These are phyloP conservation scores for Elaphurus davidianus DNA, from an alignment of 2,113 vertebrate genomes.

Conservation along the genomic window DNA sequence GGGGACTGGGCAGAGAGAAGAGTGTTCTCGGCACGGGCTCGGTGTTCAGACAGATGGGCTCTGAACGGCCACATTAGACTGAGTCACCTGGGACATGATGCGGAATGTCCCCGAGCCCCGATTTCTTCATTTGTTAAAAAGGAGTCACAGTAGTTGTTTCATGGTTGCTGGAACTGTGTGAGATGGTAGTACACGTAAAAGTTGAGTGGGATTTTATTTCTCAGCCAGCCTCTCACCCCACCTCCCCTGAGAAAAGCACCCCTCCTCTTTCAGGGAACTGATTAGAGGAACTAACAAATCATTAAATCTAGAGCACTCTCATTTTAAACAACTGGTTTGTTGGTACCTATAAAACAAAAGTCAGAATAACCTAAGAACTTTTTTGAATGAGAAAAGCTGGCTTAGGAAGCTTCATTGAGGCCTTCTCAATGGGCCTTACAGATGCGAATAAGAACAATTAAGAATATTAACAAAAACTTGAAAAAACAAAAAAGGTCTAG, in stretches of 20 bases:
- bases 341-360: neutral
- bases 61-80: neutral
- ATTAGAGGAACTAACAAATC: neutral
- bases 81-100: neutral
- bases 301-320: neutral
- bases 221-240: neutral
- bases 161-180: neutral
- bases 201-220: neutral
- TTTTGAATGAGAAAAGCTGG: neutral
- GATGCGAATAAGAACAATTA: neutral
- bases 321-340: neutral
- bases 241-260: neutral
- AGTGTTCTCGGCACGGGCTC: neutral
- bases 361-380: neutral
- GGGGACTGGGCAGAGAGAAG: neutral
- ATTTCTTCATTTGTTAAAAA: neutral
- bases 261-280: neutral
- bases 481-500: neutral
- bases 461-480: neutral
- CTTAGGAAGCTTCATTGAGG: accelerated
- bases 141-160: neutral
- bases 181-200: neutral
- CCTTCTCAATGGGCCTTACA: neutral
- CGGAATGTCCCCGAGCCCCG: neutral
- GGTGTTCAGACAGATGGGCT: neutral